phyloP scores from a whole-genome alignment of 2,888 invertebrate species.

The Tetragonula carbonaria region DNA sequence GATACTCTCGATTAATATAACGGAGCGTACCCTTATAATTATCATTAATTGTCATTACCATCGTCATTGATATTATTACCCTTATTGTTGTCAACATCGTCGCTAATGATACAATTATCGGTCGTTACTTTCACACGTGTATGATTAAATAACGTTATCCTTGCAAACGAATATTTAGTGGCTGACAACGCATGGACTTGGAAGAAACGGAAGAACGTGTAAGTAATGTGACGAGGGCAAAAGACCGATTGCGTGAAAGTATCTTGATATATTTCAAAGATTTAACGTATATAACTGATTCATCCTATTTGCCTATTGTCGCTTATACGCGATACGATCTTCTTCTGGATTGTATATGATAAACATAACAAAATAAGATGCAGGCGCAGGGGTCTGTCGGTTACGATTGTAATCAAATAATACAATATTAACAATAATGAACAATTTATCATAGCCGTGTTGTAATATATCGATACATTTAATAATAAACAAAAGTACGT shows the following conservation, averaged over 20 bases:
- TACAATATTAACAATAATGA: conserved; percentile 5
- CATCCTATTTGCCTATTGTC: conserved; percentile 2
- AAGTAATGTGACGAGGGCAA: conserved; percentile 24
- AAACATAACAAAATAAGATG: background rate
- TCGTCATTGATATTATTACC: background rate
- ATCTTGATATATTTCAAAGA: conserved; percentile 1
- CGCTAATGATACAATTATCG: background rate
- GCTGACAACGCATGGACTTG: conserved; percentile 1
- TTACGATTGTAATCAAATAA: background rate
- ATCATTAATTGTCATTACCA: conserved; percentile 18
- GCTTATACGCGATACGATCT: background rate
- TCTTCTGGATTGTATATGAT: conserved; percentile 5
- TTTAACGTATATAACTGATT: background rate
- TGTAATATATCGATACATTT: conserved; percentile 35
- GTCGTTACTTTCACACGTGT: background rate
- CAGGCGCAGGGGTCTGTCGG: conserved; percentile 13
- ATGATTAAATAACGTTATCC: conserved; percentile 1
- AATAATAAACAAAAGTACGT: conserved; percentile 2
- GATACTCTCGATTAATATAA: conserved; percentile 1
- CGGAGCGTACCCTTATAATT: background rate
- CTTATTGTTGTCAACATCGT: conserved; percentile 32
- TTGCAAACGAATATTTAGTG: conserved; percentile 17
- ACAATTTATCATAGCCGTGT: conserved; percentile 17
- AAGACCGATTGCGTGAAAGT: conserved; percentile 16
- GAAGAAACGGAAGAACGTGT: conserved; percentile 13